phyloP scores from a whole-genome alignment of 1,140 invertebrate species.

The Brachionus koreanus region DNA sequence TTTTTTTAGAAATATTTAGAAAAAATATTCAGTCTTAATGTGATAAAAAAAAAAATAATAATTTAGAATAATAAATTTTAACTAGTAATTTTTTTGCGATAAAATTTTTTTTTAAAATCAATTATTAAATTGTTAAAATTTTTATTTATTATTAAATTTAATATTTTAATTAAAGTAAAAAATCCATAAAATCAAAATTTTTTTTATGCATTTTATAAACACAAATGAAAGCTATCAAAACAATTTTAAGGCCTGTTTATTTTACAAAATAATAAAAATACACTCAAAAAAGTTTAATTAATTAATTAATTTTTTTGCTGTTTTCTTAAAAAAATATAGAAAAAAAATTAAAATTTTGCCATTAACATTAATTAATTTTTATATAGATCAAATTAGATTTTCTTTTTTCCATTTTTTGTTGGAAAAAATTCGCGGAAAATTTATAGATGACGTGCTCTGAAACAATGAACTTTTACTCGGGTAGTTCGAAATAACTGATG shows the following conservation, averaged over 20 bases:
- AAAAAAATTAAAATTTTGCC: not conserved
- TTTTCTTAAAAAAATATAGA: not conserved
- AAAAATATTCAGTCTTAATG: too few relatives aligned
- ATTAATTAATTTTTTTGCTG: not conserved
- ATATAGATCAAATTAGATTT: constrained; percentile 28
- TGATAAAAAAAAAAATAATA: too few relatives aligned
- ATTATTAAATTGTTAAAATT: not conserved
- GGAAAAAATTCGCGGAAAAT: constrained; percentile 4
- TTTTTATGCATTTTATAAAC: not conserved
- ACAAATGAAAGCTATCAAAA: not conserved
- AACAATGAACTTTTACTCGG: not conserved
- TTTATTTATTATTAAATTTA: not conserved
- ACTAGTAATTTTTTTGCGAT: too few relatives aligned
- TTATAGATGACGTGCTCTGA: constrained; percentile 2
- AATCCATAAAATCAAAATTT: not conserved
- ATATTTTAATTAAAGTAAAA: not conserved
- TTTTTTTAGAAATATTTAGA: too few relatives aligned
- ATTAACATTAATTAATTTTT: too few relatives aligned
- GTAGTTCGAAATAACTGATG: not conserved
- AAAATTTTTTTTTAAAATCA: too few relatives aligned
- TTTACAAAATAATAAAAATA: not conserved
- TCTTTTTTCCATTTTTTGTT: constrained; percentile 40
- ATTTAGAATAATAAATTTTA: too few relatives aligned
- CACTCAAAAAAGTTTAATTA: not conserved
- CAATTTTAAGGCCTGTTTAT: constrained; percentile 2